Base-by-base conservation (phyloP, 2,797 vertebrate genomes). In the Poecile montanus region DNA sequence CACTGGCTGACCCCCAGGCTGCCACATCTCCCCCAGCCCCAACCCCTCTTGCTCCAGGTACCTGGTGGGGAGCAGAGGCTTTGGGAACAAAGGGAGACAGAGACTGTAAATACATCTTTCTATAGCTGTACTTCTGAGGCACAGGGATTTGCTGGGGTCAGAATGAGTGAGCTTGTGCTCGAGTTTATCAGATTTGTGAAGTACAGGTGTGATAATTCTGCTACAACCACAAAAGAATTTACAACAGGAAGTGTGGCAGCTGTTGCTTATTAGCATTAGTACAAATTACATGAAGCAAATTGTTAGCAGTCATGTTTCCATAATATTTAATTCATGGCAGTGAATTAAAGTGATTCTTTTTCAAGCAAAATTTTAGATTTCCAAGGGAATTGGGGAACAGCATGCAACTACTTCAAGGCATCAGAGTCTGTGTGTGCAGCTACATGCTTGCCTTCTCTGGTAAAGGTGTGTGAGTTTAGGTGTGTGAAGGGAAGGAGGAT, bases 241-340 rank as follows among this genome's bases (percentile, higher is more conserved):
- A 88, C 95, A 94, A 91, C 93, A 96, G 98, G 97, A 98, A 98
- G 96, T 56, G 22, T 84, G 93, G 93, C 98, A 98, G 97, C 97
- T 98, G 98, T 93, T 97, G 94, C 97, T 97, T 95, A 96, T 98
- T 98, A 98, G 94, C 97, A 96, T 98, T 97, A 97, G 96, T 80
- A 95, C 95, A 96, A 98, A 98, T 98, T 96, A 97, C 83, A 91
- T 82, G 94, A 96, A 97, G 97, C 91, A 98, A 98, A 98, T 98
- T 97, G 97, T 97, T 98, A 98, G 94, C 98, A 98, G 97, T 97
- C 95, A 20, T 96, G 96, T 97, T 97, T 97, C 97, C 96, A 85
- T 95, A 96, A 96, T 97, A 96, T 95, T 97, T 97, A 96, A 97
- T 95, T 97, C 94, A 81, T 95, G 95, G 94, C 91, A 93, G 71